These are phyloP conservation scores for Mormyrops attenuatus DNA, from an alignment of 2,797 vertebrate genomes.

Conservation along the genomic window DNA sequence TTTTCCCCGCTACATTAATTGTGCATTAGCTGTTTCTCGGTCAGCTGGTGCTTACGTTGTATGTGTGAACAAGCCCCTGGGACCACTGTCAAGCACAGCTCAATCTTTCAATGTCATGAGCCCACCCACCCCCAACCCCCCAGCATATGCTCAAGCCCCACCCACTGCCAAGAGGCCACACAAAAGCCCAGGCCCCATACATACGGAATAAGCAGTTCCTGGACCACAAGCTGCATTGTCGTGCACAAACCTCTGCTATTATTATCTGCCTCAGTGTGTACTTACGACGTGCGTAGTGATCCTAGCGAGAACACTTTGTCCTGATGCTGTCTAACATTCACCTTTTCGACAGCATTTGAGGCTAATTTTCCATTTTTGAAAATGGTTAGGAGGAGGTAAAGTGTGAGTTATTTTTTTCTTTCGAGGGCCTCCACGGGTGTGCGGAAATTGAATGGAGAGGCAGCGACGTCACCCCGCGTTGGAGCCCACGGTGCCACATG, in stretches of 20 bases:
- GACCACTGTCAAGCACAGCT: background rate
- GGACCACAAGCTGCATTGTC: background rate
- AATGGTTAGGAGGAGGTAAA: background rate
- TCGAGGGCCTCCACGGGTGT: background rate
- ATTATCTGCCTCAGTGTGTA: background rate
- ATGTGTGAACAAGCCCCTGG: constrained; percentile 12
- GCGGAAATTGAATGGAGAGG: background rate
- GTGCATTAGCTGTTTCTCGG: constrained; percentile 1
- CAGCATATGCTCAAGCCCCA: background rate
- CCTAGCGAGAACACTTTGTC: background rate
- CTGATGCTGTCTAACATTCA: background rate
- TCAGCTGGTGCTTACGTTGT: constrained; percentile 25
- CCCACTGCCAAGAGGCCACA: background rate
- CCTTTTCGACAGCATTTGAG: background rate
- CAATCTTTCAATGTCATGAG: constrained; percentile 17
- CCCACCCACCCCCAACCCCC: background rate
- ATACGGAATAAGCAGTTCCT: background rate
- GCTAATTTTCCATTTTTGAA: background rate
- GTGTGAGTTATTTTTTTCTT: background rate
- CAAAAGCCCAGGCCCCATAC: background rate
- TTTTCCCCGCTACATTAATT: constrained; percentile 15
- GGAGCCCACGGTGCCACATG: background rate
- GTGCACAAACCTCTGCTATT: background rate
- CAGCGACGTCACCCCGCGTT: too few species aligned
- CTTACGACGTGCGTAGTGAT: background rate